Evolutionary conservation across 2,113 vertebrate genomes (phyloP), one percentile per base, ranked within the genome.

Genomic region (Saguinus midas): DNA sequence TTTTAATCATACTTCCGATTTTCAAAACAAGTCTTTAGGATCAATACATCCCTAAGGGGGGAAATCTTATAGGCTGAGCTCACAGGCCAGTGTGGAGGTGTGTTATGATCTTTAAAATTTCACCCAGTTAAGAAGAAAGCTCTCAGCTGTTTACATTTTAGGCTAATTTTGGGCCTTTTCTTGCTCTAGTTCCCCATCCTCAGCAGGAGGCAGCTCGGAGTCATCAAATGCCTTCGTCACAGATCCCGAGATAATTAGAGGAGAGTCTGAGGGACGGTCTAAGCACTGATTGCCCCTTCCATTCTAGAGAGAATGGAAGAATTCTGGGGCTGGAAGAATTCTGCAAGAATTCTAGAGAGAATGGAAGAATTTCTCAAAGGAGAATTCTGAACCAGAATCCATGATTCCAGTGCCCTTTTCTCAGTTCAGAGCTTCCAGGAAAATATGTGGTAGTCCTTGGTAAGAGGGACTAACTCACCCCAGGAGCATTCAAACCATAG

Each of bases 201-300:
- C 5, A 10, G 75, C 48, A 11, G 20, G 45, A 43, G 35, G 29
- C 20, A n/a, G 82, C 75, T 64, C 0, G 0, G n/a, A 25, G 32
- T 23, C 50, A 45, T 57, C 58, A 5, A 43, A 57, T 1, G 1
- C 4, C 21, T 66, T 58, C 4, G 0, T 2, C 21, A 17, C 8
- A 37, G 23, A 61, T 21, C 37, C 4, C 0, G 81, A 78, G 68
- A 48, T n/a, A 40, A 8, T 1, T 0, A 32, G 32, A 76, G n/a
- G 37, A 43, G 10, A 48, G 21, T 3, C 85, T 4, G 6, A 35
- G 35, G 48, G 73, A n/a, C 13, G 1, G 37, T 3, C 45, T 12
- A n/a, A 50, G 55, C 32, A 48, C 32, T 5, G 16, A 81, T 2
- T 1, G 10, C 12, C 23, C 43, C 55, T 8, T 48, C 75, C 8